These are phyloP conservation scores for Drosophila sordidapex DNA, from an alignment of 2,888 invertebrate genomes.

Conservation along the genomic window DNA sequence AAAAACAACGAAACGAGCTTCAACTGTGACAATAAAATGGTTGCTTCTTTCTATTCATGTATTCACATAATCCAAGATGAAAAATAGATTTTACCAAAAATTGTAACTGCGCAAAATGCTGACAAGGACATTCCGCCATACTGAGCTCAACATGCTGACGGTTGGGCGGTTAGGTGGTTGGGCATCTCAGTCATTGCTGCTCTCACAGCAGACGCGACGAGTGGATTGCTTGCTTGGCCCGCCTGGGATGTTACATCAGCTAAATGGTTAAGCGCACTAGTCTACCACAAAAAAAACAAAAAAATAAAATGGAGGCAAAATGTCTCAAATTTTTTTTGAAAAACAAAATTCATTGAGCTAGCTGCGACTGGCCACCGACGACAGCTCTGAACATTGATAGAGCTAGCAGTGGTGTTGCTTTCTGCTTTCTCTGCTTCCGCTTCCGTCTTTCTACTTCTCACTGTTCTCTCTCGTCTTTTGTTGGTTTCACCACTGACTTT, in stretches of 20 bases:
- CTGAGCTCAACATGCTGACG: slow-evolving; percentile 43
- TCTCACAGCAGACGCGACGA: slow-evolving; percentile 19
- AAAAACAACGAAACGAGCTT: slow-evolving; percentile 41
- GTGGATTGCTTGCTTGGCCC: slow-evolving; percentile 27
- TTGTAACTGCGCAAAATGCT: slow-evolving; percentile 76
- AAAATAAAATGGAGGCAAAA: slow-evolving; percentile 2
- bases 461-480: slow-evolving; percentile 11
- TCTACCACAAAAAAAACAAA: slow-evolving; percentile 32
- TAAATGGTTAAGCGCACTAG: slow-evolving; percentile 77
- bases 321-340: slow-evolving; percentile 66
- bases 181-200: slow-evolving; percentile 12
- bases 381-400: slow-evolving; percentile 61
- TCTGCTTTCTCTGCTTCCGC: slow-evolving; percentile 24
- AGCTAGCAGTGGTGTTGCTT: slow-evolving; percentile 61
- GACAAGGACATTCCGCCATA: slow-evolving; percentile 69
- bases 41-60: slow-evolving; percentile 70
- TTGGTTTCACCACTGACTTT: slow-evolving; percentile 61
- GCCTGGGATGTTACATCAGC: slow-evolving; percentile 75
- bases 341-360: slow-evolving; percentile 43
- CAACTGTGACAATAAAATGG: slow-evolving; percentile 77
- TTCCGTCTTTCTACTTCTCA: slow-evolving; percentile 14
- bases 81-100: slow-evolving; percentile 75
- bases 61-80: slow-evolving; percentile 78
- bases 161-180: slow-evolving; percentile 20
- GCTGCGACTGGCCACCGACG: slow-evolving; percentile 46